Base-by-base conservation (phyloP, 2,888 invertebrate genomes). In the Meteorus cinctellus region DNA sequence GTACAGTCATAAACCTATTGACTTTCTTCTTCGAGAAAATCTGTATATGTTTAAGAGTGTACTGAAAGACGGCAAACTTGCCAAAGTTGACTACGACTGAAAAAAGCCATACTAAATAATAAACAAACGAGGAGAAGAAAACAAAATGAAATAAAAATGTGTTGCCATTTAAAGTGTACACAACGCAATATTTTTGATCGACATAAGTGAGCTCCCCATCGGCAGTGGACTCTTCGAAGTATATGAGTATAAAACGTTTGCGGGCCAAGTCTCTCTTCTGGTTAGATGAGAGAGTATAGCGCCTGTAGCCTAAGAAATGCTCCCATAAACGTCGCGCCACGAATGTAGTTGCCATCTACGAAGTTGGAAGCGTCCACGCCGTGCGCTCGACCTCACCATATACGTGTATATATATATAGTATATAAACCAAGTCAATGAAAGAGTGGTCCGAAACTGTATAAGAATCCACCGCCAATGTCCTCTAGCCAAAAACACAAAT, bases 321-420 rank as follows among this genome's bases (percentile, higher is more conserved):
- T 82, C 82, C 82, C 83, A 82, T 85, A 85, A 85, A 85, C 80
- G 84, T 84, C 85, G 81, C 79, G 80, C 80, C 82, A 80, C 82
- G 81, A 84, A 82, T 80, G 82, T 55, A 55, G 55, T 85, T 77
- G 79, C 76, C 77, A 81, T 81, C 76, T 78, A 75, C 73, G 69
- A 72, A 73, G 69, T 73, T 76, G 69, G 79, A 78, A 77, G 76
- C 76, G 78, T 76, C 79, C 55, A 6, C 76, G 67, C 62, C 65
- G 59, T 78, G 77, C 59, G 78, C 80, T 80, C 79, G 80, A 81
- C 81, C 80, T 65, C 45, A 59, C 12, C 36, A 36, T 59, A 55
- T 55, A 55, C 16, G n/a, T n/a, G n/a, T 55, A 55, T 19, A 55
- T 55, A 8, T 4, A 55, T 41, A 1, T 10, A 55, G 1, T 6